These are phyloP conservation scores for Arvicola amphibius DNA, from an alignment of 2,797 vertebrate genomes.

Conservation along the genomic window DNA sequence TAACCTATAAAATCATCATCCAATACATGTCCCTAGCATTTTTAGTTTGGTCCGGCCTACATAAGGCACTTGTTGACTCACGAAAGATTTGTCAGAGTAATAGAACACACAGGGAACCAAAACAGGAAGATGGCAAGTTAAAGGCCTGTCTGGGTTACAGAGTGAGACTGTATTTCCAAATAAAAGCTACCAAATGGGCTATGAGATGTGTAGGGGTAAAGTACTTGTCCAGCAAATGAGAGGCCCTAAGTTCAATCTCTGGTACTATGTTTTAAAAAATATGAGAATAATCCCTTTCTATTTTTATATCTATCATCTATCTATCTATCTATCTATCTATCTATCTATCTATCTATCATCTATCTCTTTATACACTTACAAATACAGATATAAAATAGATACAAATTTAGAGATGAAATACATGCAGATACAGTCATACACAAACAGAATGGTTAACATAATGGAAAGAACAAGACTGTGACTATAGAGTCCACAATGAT, in stretches of 20 bases:
- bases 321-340: not conserved
- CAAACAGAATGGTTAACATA: not conserved
- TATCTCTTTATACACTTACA: not conserved
- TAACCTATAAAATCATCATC: not conserved
- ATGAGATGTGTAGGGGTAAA: not conserved
- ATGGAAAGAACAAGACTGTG: not conserved
- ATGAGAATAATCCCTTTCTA: not conserved
- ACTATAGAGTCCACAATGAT: not conserved
- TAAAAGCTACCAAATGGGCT: not conserved
- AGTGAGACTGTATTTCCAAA: not conserved
- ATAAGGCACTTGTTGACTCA: not conserved
- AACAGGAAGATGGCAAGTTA: not conserved
- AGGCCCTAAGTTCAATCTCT: not conserved
- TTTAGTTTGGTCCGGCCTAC: not conserved
- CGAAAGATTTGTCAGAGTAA: conserved; percentile 7
- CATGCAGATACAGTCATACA: not conserved
- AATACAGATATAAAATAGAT: conserved; percentile 15
- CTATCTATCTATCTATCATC: not conserved
- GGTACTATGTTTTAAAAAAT: not conserved
- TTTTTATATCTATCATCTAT: not conserved
- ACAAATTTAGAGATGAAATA: not conserved
- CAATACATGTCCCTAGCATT: not conserved
- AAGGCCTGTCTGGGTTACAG: not conserved
- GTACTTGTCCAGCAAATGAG: not conserved
- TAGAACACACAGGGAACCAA: not conserved